Base-by-base conservation (phyloP, 2,888 invertebrate species). In the Urechis unicinctus region DNA sequence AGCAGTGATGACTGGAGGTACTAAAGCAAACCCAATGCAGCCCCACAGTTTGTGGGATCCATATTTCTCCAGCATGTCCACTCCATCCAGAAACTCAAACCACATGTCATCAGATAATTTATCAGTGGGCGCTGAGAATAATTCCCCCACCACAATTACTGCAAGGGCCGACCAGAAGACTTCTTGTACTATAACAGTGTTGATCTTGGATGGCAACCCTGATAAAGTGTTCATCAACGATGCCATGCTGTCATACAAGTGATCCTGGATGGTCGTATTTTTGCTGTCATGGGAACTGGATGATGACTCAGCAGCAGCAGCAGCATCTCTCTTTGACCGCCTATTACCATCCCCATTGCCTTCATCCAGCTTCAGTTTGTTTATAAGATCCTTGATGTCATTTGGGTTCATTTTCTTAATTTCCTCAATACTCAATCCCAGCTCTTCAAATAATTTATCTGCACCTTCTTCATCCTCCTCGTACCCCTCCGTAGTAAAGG, bases 81-180 rank as follows among this genome's bases (percentile, higher is more conserved):
- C 65, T 30, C 66, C 64, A 52, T 75, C 73, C 28, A 74, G 56
- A 52, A 73, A 74, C 54, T 75, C 73, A 63, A 69, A 74, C 75
- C 74, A 75, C 4, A 67, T 62, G 60, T 74, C 71, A 64, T 75
- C 74, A 2, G 73, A 71, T 36, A 75, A 31, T 31, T 50, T 51
- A 13, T 61, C 61, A 4, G 49, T 26, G n/a, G 59, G 57, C 6
- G 53, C 42, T 2, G 56, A 45, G 22, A 61, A 56, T 22, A 70
- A 57, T 55, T 71, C 72, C 3, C 72, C 71, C 13, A 69, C 56
- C 44, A 73, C 60, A 5, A 73, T 45, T n/a, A 73, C 60, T 3
- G 68, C 58, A 24, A 73, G 51, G 1, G 72, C 60, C 42, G 70
- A 62, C 4, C 68, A 58, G 53, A 73, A 74, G 41, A 69, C 61